A percentile compares a stretch with the other conserved stretches of the same genome.
These are phyloP conservation scores for Etheostoma spectabile DNA, from an alignment of 2,113 vertebrate species.

Conservation along the genomic window DNA sequence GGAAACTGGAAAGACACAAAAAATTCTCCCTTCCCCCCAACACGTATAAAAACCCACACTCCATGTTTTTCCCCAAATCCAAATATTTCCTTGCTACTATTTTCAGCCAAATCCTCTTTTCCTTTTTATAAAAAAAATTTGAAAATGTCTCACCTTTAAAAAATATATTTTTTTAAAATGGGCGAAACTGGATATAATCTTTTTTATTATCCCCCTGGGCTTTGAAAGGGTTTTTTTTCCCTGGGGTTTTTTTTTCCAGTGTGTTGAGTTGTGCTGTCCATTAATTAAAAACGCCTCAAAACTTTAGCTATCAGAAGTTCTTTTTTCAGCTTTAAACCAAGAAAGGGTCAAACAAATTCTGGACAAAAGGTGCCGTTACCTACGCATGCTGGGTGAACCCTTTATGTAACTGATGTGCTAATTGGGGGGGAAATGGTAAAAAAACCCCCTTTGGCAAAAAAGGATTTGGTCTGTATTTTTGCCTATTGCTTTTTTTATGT, in stretches of 20 bases:
- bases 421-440: no score
- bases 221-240: no score
- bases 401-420: no score
- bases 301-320: constrained; percentile 18
- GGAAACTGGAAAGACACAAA: constrained; percentile 67
- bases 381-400: no score
- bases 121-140: background rate
- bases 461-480: no score
- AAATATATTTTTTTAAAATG: constrained; percentile 5
- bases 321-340: background rate
- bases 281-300: background rate
- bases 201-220: background rate
- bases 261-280: constrained; percentile 23
- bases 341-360: background rate
- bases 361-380: background rate
- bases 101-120: background rate
- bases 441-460: no score
- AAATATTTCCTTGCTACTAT: constrained; percentile 4
- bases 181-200: background rate
- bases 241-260: no score
- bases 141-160: background rate
- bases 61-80: background rate
- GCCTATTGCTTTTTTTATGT: no score
- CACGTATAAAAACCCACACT: constrained; percentile 11
- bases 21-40: constrained; percentile 62